A percentile compares a stretch with the other conserved stretches of the same genome.
phyloP scores from a whole-genome alignment of 1,140 invertebrate species.

The Drosophila ananassae region DNA sequence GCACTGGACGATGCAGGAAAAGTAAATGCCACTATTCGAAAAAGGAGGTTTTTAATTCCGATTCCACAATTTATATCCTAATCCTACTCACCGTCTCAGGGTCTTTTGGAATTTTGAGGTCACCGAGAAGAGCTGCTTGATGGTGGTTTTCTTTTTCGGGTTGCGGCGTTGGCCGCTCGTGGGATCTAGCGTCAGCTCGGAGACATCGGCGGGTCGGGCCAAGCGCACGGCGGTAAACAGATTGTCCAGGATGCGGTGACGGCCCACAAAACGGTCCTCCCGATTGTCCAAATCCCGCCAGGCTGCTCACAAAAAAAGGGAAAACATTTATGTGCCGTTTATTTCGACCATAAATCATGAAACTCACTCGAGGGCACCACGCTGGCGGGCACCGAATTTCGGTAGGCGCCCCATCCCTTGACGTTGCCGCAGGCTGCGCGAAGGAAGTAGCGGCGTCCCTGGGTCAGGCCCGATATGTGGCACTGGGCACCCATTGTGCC shows the following conservation, averaged over 20 bases:
- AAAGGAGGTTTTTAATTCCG: background rate
- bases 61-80: background rate
- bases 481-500: constrained; percentile 86
- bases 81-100: constrained; percentile 87
- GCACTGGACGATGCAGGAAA: constrained; percentile 96
- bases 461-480: constrained; percentile 89
- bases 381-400: constrained; percentile 90
- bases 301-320: constrained; percentile 84
- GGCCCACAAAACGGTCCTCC: constrained; percentile 87
- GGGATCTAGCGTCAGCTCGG: constrained; percentile 85
- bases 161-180: constrained; percentile 87
- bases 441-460: constrained; percentile 94
- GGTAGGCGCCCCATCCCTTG: constrained; percentile 94
- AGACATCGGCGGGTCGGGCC: constrained; percentile 87
- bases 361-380: constrained; percentile 95
- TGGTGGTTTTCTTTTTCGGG: constrained; percentile 94
- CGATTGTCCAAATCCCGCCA: constrained; percentile 92
- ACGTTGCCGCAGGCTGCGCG: constrained; percentile 94
- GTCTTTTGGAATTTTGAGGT: constrained; percentile 98
- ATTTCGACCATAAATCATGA: background rate
- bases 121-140: constrained; percentile 96
- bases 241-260: constrained; percentile 89
- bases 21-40: constrained; percentile 91
- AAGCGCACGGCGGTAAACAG: constrained; percentile 89
- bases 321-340: background rate